Evolutionary conservation across 2,113 vertebrate species (phyloP).

Genomic region (Mobula birostris): DNA sequence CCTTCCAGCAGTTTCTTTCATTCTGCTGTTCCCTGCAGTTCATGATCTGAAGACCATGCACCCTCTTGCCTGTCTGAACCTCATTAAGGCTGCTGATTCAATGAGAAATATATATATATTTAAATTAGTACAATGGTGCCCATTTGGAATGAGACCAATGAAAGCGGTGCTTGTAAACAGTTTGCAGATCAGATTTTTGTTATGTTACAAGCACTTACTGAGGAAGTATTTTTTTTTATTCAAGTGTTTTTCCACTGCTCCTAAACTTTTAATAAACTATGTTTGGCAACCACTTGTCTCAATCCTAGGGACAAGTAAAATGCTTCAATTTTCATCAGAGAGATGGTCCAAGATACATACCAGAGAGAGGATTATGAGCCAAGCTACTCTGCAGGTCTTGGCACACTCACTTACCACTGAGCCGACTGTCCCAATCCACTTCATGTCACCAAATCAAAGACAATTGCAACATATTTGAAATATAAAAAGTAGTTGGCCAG

Average conservation of each 20-base stretch:
- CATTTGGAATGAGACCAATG: slow-evolving; percentile 23
- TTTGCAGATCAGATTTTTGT: background rate
- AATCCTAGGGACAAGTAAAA: background rate
- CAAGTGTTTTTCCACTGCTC: background rate
- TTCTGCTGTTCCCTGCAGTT: background rate
- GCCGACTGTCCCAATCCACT: background rate
- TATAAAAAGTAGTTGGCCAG: background rate
- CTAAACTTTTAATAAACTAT: slow-evolving; percentile 7
- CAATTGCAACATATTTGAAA: background rate
- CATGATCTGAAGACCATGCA: background rate
- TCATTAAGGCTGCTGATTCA: background rate
- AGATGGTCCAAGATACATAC: background rate
- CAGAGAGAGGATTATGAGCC: background rate
- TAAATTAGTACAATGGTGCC: background rate
- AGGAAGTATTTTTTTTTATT: slow-evolving; percentile 20
- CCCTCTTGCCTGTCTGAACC: background rate
- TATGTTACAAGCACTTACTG: slow-evolving; percentile 2
- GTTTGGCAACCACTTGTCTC: background rate
- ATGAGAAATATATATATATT: background rate
- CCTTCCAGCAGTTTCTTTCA: background rate
- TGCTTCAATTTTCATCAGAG: background rate
- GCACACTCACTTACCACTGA: background rate
- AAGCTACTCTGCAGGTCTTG: background rate
- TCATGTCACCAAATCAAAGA: background rate
- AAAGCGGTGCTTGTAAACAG: background rate